phyloP scores from a whole-genome alignment of 2,797 vertebrate genomes.

The Neopelma chrysocephalum region DNA sequence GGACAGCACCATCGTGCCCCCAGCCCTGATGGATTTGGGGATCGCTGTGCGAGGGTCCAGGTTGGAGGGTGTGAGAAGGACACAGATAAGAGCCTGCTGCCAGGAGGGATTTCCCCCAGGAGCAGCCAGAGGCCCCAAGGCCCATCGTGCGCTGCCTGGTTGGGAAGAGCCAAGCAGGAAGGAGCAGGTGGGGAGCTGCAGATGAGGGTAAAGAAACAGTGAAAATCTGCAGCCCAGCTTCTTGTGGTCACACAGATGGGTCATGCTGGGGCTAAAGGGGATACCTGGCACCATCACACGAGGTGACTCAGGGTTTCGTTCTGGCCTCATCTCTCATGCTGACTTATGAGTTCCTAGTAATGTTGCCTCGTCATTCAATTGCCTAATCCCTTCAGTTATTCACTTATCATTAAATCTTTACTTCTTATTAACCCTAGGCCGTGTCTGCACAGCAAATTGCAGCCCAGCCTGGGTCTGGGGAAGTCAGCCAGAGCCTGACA shows the following conservation, averaged over 20 bases:
- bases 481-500: neutral
- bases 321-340: neutral
- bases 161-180: neutral
- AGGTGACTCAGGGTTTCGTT: neutral
- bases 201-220: neutral
- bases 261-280: neutral
- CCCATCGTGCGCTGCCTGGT: fast-evolving
- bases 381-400: neutral
- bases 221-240: neutral
- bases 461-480: neutral
- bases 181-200: neutral
- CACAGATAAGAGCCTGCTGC: neutral
- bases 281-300: neutral
- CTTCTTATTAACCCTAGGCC: neutral
- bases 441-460: neutral
- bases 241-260: neutral
- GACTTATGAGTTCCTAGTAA: neutral
- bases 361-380: no score
- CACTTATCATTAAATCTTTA: neutral
- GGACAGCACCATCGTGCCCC: fast-evolving
- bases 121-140: neutral
- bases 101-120: neutral
- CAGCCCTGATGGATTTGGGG: fast-evolving
- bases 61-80: neutral
- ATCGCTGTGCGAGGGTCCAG: fast-evolving